phyloP scores from a whole-genome alignment of 2,113 vertebrate genomes.

The Oenanthe melanoleuca region DNA sequence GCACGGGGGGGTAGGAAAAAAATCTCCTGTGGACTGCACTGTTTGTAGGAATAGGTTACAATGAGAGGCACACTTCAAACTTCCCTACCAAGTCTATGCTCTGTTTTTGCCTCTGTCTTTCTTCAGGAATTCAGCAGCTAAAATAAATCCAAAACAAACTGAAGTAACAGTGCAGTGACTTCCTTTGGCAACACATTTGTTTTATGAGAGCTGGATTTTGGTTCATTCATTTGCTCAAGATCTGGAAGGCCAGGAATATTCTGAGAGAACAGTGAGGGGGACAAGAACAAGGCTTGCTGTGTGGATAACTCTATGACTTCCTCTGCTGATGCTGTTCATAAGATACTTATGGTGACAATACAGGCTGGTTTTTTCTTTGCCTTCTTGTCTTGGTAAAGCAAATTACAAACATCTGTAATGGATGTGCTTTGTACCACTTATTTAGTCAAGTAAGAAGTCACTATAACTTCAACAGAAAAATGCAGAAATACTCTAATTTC shows the following conservation, averaged over 20 bases:
- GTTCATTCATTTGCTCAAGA: not conserved
- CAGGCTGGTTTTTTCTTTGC: not conserved
- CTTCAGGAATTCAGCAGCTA: not conserved
- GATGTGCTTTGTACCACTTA: not conserved
- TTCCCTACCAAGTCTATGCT: not conserved
- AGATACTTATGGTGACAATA: not conserved
- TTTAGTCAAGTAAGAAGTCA: not conserved
- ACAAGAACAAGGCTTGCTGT: not conserved
- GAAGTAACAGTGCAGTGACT: not conserved
- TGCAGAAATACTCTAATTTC: not conserved
- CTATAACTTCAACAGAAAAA: not conserved
- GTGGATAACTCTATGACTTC: not conserved
- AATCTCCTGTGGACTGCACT: not conserved
- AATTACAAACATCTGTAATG: not conserved
- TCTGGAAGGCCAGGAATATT: not conserved
- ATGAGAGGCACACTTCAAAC: not conserved
- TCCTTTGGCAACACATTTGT: not conserved
- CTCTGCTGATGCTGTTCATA: not conserved
- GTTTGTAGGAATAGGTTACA: not conserved
- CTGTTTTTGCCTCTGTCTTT: not conserved
- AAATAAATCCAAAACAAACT: not conserved
- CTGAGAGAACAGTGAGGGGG: not conserved
- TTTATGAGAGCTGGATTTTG: not conserved
- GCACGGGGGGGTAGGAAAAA: not conserved
- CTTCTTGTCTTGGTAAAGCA: not conserved